Evolutionary conservation across 2,888 invertebrate species (phyloP), one percentile per base, ranked within the genome.

Genomic region (Ethmia dodecea): DNA sequence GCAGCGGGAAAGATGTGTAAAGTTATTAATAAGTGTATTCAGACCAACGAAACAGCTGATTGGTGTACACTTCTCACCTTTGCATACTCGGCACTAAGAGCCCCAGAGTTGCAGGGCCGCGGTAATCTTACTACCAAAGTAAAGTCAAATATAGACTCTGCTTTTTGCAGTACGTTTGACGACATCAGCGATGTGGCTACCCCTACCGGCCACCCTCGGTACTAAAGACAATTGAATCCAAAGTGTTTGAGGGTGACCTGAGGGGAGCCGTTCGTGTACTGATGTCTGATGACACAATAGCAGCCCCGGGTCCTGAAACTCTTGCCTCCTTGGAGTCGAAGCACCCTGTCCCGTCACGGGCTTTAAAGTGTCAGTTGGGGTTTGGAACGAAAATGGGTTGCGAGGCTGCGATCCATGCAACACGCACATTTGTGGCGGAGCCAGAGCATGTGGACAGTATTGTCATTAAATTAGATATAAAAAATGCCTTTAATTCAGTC

Each of bases 41-140:
- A 27, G 3, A 26, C 24, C 13, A 33, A 37, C 18, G 29, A 18
- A 4, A 9, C 12, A 1, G 13, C 9, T 8, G 37, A 37, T 18
- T 36, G 36, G 32, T 36, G 12, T 15, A n/a, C 28, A 1, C 13
- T 37, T 3, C 37, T 37, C n/a, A 29, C 33, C 1, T 37, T 37
- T 16, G 37, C 37, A 12, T 37, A 33, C 14, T 30, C 37, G 29
- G 37, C 33, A 3, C n/a, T 37, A 10, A 37, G 13, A 26, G 20
- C 30, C 1, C 37, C 37, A 1, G 30, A 37, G 1, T 1, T 1
- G 2, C 11, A 15, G 16, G 3, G 33, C 11, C 18, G 16, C 2
- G 33, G 37, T 8, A 37, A 26, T 30, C 18, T 37, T 9, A 37
- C 37, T 12, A 25, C 32, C n/a, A 37, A 37, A 16, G 37, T 37